Evolutionary conservation across 2,113 vertebrate species (phyloP), one percentile per base, ranked within the genome.

Genomic region (Origma solitaria): DNA sequence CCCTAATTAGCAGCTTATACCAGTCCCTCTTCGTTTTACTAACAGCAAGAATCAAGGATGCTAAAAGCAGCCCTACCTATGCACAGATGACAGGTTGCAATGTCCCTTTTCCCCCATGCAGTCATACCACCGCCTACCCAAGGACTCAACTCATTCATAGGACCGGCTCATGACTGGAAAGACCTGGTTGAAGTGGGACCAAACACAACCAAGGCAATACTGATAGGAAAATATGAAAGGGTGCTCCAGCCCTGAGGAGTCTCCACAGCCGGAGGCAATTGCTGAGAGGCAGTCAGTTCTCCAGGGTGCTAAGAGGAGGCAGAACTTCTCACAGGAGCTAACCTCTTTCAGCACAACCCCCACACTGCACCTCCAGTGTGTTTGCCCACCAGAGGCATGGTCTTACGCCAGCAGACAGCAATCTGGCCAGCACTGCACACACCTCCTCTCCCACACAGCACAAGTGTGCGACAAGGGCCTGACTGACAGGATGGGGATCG

Each of bases 351-450:
- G 71, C 61, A 71, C 27, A 75, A 33, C 31, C 51, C 25, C 33
- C 20, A 14, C 30, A n/a, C 23, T 9, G 47, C 47, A 40, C 42
- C 53, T 57, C 6, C 56, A 42, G 49, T 4, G 31, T 35, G 44
- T 8, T 33, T 4, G 1, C 27, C 50, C 73, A 73, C 17, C 28
- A 73, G 35, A 56, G 25, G 23, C 18, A 45, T 2, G 2, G 2
- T 51, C 24, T 45, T 12, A 58, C 0, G 0, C 20, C 81, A 81
- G 38, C 76, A 53, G 70, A 45, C 51, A 75, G 49, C 0, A 0
- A 57, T 9, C 28, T n/a, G 47, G 71, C 20, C 72, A 54, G 33
- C 35, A 24, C 5, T 44, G 70, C n/a, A 40, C 8, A 30, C 9
- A 53, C 4, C 35, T 88, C 71, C 77, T 61, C 45, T 83, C 33